Evolutionary conservation across 2,797 vertebrate genomes (phyloP), one percentile per base, ranked within the genome.

Genomic region (Melanotaenia pygmaea): DNA sequence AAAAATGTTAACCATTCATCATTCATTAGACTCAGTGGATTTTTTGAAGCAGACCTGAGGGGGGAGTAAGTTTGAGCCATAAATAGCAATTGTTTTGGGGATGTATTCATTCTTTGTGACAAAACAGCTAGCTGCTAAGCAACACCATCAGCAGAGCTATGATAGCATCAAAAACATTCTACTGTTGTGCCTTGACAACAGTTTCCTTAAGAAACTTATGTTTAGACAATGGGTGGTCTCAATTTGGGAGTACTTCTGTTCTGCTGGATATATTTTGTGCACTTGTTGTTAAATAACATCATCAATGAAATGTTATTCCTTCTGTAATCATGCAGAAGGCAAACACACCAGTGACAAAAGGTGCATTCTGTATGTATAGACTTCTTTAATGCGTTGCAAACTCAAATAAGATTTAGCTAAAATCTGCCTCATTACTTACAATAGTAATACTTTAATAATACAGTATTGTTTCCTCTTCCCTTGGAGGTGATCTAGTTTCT

Each of bases 401-500:
- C 12, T 40, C 38, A 40, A 40, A 40, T 40, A 3, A 40, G 13
- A 54, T 11, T 13, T 26, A 9, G 11, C 22, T 13, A 26, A 54
- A 26, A 26, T 13, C 51, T 26, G 51, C 53, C 1, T n/a, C 24
- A 14, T 54, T 28, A 56, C 24, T 28, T 5, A 26, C 4, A 26
- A 56, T 11, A n/a, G 18, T 7, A 47, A 47, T 47, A 47, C 18
- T 20, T 16, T 14, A 14, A 28, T 56, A 56, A 56, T 38, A 63
- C 34, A 70, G 24, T 40, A 28, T 45, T 40, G 22, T 37, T 30
- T 47, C 22, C 20, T 45, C 35, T 32, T 35, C 6, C 37, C 37
- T 1, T 2, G 38, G 59, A 43, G 11, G 32, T 37, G 68, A 67
- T 24, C n/a, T 45, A 64, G n/a, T 77, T 59, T 12, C 28, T 62